Evolutionary conservation across 2,888 invertebrate genomes (phyloP), one percentile per base, ranked within the genome.

Genomic region (Bugulina stolonifera): DNA sequence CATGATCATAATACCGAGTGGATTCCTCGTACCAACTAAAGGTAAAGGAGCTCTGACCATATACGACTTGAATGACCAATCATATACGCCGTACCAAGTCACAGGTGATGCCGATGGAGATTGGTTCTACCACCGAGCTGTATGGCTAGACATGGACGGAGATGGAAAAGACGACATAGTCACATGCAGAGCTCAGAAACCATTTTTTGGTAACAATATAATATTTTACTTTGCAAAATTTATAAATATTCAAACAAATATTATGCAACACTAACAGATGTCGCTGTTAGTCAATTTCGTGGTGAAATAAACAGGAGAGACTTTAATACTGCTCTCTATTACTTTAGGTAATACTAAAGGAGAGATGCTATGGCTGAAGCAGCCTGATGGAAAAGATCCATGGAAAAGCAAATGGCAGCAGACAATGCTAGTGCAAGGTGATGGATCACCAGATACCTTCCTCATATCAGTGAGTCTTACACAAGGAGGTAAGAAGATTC

Each of bases 121-220:
- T 14, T 78, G 78, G 78, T 78, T 79, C 71, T 79, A 78, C 69
- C 78, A 78, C 71, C 52, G 78, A 1, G 79, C 77, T 10, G 10
- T 76, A 25, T 79, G 79, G 78, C 75, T 74, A 25, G 79, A 79
- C 69, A 77, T 77, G 77, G 77, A 79, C 69, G 77, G 77, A 0
- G 79, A 79, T 69, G 78, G 78, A 0, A 76, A 76, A 32, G 70
- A 73, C 27, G 79, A 79, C 73, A 76, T 77, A 5, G 72, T 79
- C 23, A 79, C 78, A 10, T 77, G 77, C 72, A 71, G 79, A 70
- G 70, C 70, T 14, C 23, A 70, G 43, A 70, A 70, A 29, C 70
- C 70, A 22, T 35, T 70, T 23, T 54, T 70, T 70, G 70, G 70
- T 70, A 70, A 25, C 27, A 22, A n/a, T n/a, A n/a, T n/a, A n/a